Conservation (phyloP, 1,140 invertebrate genomes). For the Zaprionus vittiger region DNA sequence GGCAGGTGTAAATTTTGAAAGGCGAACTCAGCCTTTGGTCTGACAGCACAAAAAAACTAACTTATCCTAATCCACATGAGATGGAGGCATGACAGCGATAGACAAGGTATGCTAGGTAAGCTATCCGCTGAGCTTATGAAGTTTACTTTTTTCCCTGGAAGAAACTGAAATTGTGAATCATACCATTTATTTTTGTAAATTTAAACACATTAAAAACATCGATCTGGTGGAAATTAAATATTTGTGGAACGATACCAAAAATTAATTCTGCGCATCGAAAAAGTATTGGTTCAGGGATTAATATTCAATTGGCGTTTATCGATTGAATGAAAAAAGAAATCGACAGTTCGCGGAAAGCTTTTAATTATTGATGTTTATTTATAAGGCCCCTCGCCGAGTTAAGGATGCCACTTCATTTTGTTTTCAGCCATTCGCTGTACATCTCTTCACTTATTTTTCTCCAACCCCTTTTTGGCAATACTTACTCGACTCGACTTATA, state of each 20-base stretch:
- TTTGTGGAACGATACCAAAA: neutral
- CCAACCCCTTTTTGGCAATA: neutral
- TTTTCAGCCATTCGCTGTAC: slow-evolving; percentile 13
- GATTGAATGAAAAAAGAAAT: slow-evolving; percentile 1
- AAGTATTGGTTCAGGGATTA: neutral
- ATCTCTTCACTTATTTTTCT: slow-evolving; percentile 13
- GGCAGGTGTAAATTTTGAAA: slow-evolving; percentile 63
- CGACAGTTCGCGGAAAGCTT: slow-evolving; percentile 18
- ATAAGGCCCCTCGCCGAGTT: neutral
- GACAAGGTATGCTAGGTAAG: neutral
- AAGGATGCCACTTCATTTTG: slow-evolving; percentile 8
- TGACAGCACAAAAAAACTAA: slow-evolving; percentile 36
- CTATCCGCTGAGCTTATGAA: neutral
- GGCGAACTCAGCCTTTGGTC: slow-evolving; percentile 15
- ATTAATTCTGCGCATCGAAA: neutral
- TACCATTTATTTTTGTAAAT: no score
- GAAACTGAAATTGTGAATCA: no score
- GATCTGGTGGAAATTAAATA: neutral
- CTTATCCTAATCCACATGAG: slow-evolving; percentile 32
- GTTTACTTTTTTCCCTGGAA: neutral
- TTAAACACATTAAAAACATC: no score
- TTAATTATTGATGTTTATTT: slow-evolving; percentile 68
- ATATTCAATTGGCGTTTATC: neutral
- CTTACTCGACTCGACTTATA: slow-evolving; percentile 23
- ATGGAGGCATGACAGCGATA: slow-evolving; percentile 28